phyloP scores from a whole-genome alignment of 2,797 vertebrate genomes.

The Buphagus erythrorhynchus region DNA sequence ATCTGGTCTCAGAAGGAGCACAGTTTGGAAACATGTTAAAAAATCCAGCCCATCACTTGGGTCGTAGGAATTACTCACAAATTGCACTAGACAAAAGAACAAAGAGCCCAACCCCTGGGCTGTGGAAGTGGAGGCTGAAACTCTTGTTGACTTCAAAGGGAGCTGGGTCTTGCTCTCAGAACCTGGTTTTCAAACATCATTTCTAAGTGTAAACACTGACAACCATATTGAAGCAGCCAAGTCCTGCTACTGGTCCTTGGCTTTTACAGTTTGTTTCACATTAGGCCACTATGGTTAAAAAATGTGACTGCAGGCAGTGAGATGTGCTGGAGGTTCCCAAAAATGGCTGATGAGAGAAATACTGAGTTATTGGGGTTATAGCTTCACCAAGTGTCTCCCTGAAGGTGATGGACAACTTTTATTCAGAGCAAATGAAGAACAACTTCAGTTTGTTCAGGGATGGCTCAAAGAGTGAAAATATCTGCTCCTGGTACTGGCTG shows the following conservation, averaged over 20 bases:
- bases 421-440: neutral
- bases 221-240: neutral
- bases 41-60: neutral
- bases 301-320: neutral
- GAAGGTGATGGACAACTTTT: neutral
- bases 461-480: neutral
- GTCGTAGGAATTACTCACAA: neutral
- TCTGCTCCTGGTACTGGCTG: neutral
- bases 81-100: slow-evolving; percentile 31
- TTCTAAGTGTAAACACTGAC: neutral
- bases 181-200: neutral
- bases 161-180: neutral
- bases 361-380: accelerated
- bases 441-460: neutral
- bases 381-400: neutral
- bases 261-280: neutral
- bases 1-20: neutral
- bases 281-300: neutral
- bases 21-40: neutral
- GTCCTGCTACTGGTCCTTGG: neutral
- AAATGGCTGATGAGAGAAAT: neutral
- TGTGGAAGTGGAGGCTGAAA: slow-evolving; percentile 8
- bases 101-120: slow-evolving; percentile 24
- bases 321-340: neutral
- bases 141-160: slow-evolving; percentile 31